Base-by-base conservation (phyloP, 2,113 vertebrate species). In the Sebastes schlegelii region DNA sequence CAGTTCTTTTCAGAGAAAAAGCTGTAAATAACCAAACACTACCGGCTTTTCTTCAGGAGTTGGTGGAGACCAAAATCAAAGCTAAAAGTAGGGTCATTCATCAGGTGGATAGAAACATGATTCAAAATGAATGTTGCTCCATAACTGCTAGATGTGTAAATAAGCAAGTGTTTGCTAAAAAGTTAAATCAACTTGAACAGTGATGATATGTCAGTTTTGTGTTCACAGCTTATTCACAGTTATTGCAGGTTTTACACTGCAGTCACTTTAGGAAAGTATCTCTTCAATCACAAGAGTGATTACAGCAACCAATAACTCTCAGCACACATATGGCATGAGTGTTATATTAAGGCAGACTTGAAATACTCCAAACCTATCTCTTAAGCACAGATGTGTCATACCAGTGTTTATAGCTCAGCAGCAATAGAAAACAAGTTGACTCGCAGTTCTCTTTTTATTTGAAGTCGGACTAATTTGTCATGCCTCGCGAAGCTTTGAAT, bases 381-480 rank as follows among this genome's bases (percentile, higher is more conserved):
- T 43, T 58, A 19, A 69, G 19, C 9, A n/a, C 48, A 10, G 42
- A 49, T 58, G 45, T 68, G 51, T 65, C 58, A 58, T 46, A 23
- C 1, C 19, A 71, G 11, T 58, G 23, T 67, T 81, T 63, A n/a
- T 2, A 74, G 43, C 43, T 48, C 16, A 49, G 21, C 51, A 73
- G 16, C 60, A n/a, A 34, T 8, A 67, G 14, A 65, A 45, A 63
- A 68, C 21, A 55, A 49, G 42, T 48, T 69, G 72, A 70, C 8
- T 51, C 26, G 40, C 1, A 51, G 8, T 58, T 85, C 4, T 55
- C 6, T 34, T 57, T 74, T 45, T 42, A 34, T 71, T 54, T 65
- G 5, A 62, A 82, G 55, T 80, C 51, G 52, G n/a, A 63, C 21
- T 74, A 74, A 84, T 78, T 70, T 84, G 9, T 78, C 49, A 65